Evolutionary conservation across 2,113 vertebrate genomes (phyloP), one percentile per base, ranked within the genome.

Genomic region (Nicator chloris): DNA sequence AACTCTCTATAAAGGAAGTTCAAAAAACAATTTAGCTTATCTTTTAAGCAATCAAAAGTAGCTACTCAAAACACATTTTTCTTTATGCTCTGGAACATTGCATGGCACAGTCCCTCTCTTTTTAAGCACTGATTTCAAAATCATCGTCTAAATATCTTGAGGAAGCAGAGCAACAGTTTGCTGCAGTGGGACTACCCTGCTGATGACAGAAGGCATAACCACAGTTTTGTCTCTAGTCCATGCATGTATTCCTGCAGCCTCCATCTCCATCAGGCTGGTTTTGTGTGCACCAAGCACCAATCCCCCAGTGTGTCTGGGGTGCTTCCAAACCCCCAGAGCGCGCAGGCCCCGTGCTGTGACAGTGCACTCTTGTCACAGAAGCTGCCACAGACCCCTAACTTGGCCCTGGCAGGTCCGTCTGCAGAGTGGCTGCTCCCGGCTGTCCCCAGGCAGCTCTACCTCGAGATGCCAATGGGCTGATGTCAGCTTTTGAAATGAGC

Each of bases 401-500:
- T 82, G 0, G 60, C 87, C 13, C 92, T 39, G 57, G 33, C 96
- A 90, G 93, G 86, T 90, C 96, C 80, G 92, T 19, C 92, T 24
- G 40, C 82, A 75, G 73, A 8, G 86, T 28, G 88, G 94, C 95
- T 35, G 79, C 59, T 91, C 83, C 64, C 53, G 84, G 92, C 95
- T 92, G 86, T 94, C 97, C 97, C 95, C 94, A 85, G 94, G 96
- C 94, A 97, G 97, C 96, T 96, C 97, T 97, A 98, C 98, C 98
- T 97, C 96, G 4, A 96, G 97, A 98, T 99, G 98, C 99, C 98
- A 40, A 97, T 96, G 97, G 76, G 97, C 98, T 99, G 99, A 99
- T 98, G 99, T 99, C 97, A 99, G 99, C 98, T 96, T 99, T 97
- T 84, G 93, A 97, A 99, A 99, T 98, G 98, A 99, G 98, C 94